Base-by-base conservation (phyloP, 2,888 invertebrate species). In the Cyaniris semiargus region DNA sequence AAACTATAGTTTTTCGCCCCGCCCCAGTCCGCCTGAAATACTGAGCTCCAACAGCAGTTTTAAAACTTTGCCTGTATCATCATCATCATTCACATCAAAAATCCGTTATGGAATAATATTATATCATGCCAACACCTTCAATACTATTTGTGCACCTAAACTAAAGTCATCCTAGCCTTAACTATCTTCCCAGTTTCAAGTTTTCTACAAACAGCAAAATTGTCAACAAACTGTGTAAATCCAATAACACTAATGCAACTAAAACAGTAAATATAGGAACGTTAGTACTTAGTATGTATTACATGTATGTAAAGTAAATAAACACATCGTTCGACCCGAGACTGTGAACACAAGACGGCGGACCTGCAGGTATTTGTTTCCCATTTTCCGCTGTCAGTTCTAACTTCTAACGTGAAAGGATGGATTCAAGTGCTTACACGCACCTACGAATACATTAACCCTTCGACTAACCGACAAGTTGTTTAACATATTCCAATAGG, bases 291-390 rank as follows among this genome's bases (percentile, higher is more conserved):
- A 21, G 58, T 23, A 60, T 60, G 60, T 60, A 23, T 60, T 13
- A 60, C 60, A 60, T 60, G 60, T 13, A 13, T 60, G 60, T 60
- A 23, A 60, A 1, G 60, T 60, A 60, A 21, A 60, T 5, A 58
- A 58, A 58, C 48, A 48, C 48, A 48, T 7, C n/a, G 58, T 58
- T 58, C 58, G 58, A 58, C 58, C 8, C 58, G 58, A 58, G 58
- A 21, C 58, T 56, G 18, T 53, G 23, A 60, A 23, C 60, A 60
- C 60, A 60, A 60, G 13, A n/a, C 34, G 31, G 7, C 70, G n/a
- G 31, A 76, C 80, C 79, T 66, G 66, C 34, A 77, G 80, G 76
- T 78, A 76, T 80, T 79, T 77, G 77, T 75, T 76, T 76, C 74
- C 75, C 78, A 78, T 60, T 79, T 78, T 74, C 79, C 38, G 75